A percentile compares a stretch with the other conserved stretches of the same genome.
Evolutionary conservation across 2,113 vertebrate species (phyloP).

Genomic region (Fregata magnificens): DNA sequence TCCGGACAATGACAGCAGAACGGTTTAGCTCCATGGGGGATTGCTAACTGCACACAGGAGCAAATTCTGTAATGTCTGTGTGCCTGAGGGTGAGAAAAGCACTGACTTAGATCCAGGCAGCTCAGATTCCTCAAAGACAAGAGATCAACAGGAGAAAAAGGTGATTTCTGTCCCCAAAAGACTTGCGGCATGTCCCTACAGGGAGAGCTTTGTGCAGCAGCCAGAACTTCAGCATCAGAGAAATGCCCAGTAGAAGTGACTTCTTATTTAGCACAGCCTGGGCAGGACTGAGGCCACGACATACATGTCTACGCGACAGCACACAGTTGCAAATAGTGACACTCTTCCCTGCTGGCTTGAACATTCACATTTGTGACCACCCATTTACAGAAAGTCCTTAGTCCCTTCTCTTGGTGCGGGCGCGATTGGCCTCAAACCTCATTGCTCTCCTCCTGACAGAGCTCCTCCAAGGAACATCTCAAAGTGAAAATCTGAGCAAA

Average conservation of each 20-base stretch:
- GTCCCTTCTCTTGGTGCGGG: neutral
- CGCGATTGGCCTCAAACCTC: neutral
- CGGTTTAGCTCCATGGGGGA: fast-evolving
- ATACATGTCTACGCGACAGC: neutral
- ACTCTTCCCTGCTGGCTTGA: neutral
- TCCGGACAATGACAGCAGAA: fast-evolving
- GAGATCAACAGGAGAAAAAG: neutral
- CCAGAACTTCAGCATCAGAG: neutral
- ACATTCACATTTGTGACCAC: too few species aligned
- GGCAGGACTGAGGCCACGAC: neutral
- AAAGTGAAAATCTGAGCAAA: neutral
- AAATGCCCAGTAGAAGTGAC: neutral
- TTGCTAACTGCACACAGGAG: neutral
- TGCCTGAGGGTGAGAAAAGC: neutral
- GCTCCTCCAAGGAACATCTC: neutral
- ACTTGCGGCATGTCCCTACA: fast-evolving
- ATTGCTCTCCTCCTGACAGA: neutral
- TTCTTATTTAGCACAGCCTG: neutral
- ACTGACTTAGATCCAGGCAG: neutral
- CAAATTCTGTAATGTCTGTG: neutral
- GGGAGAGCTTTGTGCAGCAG: neutral
- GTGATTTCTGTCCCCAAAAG: neutral
- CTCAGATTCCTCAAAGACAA: neutral
- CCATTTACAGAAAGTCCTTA: fast-evolving
- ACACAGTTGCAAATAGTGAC: fast-evolving